Conservation (phyloP, 1,140 invertebrate genomes). For the Brachionus sp. region DNA sequence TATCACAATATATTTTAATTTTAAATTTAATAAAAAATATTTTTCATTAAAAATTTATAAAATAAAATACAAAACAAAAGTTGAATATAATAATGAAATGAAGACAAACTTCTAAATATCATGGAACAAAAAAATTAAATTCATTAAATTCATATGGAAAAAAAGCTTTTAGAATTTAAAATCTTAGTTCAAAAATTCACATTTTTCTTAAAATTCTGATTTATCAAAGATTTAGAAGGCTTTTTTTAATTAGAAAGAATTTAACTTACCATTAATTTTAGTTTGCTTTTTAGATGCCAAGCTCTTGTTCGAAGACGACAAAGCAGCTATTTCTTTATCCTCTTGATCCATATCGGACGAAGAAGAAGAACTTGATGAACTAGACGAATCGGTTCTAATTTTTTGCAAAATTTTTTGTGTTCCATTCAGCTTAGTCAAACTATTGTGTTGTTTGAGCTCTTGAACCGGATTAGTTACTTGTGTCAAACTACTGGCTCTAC, state of each 20-base stretch:
- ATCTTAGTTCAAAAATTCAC: too few relatives aligned
- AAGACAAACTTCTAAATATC: too few relatives aligned
- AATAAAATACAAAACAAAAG: too few relatives aligned
- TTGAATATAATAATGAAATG: too few relatives aligned
- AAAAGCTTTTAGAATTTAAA: too few relatives aligned
- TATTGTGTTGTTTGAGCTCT: conserved; percentile 1
- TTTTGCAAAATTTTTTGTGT: background rate
- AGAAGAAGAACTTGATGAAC: conserved; percentile 43
- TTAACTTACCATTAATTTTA: background rate
- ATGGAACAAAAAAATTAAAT: too few relatives aligned
- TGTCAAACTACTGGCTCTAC: conserved; percentile 54
- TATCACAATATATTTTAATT: too few relatives aligned
- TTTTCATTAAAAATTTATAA: too few relatives aligned
- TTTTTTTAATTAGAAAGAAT: background rate
- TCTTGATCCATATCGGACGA: background rate
- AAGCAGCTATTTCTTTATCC: conserved; percentile 27
- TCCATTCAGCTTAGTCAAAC: conserved; percentile 31
- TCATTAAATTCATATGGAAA: too few relatives aligned
- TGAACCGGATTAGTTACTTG: conserved; percentile 55
- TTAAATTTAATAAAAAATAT: too few relatives aligned
- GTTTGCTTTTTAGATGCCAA: background rate
- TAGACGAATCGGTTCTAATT: background rate
- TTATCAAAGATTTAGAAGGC: too few relatives aligned
- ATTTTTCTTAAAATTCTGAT: too few relatives aligned
- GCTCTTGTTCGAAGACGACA: conserved; percentile 11